Evolutionary conservation across 2,797 vertebrate genomes (phyloP).

Genomic region (Neomorphus geoffroyi): DNA sequence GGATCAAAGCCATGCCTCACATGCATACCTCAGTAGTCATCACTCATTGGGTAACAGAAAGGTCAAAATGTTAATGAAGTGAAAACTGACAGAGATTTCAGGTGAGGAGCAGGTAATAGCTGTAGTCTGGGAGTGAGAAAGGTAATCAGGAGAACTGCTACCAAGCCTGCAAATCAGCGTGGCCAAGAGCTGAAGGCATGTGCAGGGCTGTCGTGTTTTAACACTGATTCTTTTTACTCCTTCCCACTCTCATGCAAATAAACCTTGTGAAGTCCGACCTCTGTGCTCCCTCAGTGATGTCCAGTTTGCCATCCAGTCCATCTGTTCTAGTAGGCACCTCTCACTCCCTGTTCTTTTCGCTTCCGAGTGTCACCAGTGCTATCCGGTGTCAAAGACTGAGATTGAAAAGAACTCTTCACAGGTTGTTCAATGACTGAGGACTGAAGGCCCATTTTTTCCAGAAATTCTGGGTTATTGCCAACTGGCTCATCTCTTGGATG

Average conservation of each 20-base stretch:
- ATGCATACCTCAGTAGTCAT: not conserved
- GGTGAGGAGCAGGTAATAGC: not conserved
- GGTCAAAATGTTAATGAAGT: not conserved
- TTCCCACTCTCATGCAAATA: not conserved
- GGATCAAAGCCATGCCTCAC: not conserved
- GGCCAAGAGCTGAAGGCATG: not conserved
- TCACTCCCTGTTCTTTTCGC: not conserved
- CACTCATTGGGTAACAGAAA: not conserved
- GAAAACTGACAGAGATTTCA: not conserved
- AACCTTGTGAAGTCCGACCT: not conserved
- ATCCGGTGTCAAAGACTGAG: not conserved
- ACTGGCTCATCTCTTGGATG: not conserved
- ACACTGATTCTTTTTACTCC: not conserved
- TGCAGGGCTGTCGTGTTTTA: not conserved
- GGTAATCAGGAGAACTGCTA: not conserved
- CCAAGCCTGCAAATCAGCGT: not conserved
- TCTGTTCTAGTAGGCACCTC: not conserved
- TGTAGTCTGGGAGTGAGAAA: not conserved
- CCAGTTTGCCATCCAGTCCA: not conserved
- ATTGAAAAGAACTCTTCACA: not conserved
- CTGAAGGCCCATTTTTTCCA: not conserved
- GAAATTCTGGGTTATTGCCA: not conserved
- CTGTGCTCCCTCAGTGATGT: accelerated
- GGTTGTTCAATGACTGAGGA: not conserved
- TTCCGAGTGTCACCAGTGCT: not conserved